Evolutionary conservation across 2,888 invertebrate genomes (phyloP).

Genomic region (Pharmacophagus antenor): DNA sequence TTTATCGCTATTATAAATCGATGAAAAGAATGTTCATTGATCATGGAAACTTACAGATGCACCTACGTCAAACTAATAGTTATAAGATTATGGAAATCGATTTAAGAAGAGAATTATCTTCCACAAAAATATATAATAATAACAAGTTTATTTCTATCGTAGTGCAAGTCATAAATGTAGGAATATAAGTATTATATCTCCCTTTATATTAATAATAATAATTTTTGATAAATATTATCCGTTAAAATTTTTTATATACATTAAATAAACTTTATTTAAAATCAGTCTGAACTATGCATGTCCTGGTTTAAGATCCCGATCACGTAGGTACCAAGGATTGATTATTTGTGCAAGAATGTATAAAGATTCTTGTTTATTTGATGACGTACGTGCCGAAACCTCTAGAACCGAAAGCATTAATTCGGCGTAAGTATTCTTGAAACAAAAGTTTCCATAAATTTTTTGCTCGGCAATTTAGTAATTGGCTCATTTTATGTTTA

Average conservation of each 20-base stretch:
- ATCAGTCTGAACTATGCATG: background rate
- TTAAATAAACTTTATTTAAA: no score
- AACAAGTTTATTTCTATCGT: background rate
- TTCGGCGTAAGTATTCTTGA: background rate
- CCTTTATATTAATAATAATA: no score
- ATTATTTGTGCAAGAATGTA: background rate
- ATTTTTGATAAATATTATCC: background rate
- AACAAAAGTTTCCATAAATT: background rate
- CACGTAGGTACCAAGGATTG: background rate
- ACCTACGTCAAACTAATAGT: background rate
- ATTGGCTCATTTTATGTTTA: background rate
- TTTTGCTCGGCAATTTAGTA: background rate
- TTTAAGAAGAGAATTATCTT: background rate
- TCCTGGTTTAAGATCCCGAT: background rate
- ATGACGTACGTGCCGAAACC: slow-evolving; percentile 3
- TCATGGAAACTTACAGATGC: background rate
- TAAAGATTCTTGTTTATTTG: background rate
- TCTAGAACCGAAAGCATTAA: background rate
- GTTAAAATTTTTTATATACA: background rate
- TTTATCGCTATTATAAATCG: background rate
- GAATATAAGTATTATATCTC: no score
- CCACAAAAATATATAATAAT: background rate
- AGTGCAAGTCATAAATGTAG: no score
- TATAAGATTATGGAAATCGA: background rate
- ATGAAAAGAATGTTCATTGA: background rate